A percentile compares a stretch with the other conserved stretches of the same genome.
Conservation (phyloP, 2,113 vertebrate genomes). For the Mormoops blainvillei region DNA sequence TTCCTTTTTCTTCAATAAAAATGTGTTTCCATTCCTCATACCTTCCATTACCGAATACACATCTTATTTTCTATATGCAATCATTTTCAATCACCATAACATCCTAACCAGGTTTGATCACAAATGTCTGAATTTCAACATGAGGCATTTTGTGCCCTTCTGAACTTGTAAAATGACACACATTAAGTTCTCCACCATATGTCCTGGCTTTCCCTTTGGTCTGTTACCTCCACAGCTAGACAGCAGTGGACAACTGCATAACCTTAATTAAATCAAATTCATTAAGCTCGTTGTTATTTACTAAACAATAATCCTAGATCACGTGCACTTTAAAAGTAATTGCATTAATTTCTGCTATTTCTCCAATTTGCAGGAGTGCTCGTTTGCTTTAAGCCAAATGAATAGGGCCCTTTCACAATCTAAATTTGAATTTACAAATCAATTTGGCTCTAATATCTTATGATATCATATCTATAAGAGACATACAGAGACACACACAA, state of each 20-base stretch:
- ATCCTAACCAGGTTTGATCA: not conserved
- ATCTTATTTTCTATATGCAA: not conserved
- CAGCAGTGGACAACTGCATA: not conserved
- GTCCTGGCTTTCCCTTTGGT: not conserved
- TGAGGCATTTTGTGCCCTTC: not conserved
- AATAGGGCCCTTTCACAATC: not conserved
- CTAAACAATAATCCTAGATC: not conserved
- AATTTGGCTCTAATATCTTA: not conserved
- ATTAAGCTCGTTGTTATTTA: not conserved
- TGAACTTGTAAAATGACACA: not conserved
- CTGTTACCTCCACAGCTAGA: not conserved
- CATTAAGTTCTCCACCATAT: not conserved
- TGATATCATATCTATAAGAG: not conserved
- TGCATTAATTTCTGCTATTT: not conserved
- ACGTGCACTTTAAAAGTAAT: not conserved
- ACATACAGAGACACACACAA: not conserved
- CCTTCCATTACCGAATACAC: not conserved
- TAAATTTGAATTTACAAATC: not conserved
- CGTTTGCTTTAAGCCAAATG: not conserved
- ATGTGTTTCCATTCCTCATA: not conserved
- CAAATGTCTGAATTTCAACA: not conserved
- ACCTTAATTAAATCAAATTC: not conserved
- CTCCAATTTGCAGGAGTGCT: not conserved
- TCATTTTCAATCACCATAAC: not conserved
- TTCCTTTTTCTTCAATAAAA: not conserved